These are phyloP conservation scores for Myiagra hebetior DNA, from an alignment of 2,113 vertebrate species.

Conservation along the genomic window DNA sequence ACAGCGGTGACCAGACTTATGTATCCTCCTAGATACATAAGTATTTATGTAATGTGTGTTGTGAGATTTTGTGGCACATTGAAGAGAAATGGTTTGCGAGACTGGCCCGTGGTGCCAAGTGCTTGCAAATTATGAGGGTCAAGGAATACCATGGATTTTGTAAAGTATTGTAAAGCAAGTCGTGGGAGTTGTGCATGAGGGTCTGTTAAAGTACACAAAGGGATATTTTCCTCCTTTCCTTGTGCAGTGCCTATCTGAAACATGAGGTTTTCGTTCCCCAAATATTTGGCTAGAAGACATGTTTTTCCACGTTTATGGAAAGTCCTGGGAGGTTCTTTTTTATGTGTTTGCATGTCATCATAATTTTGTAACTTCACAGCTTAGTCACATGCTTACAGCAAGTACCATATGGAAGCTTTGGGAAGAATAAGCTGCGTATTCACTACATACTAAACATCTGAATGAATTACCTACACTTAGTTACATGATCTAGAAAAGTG, in stretches of 20 bases:
- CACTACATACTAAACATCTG: not conserved
- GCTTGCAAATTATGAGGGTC: not conserved
- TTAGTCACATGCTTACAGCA: not conserved
- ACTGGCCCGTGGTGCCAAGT: too few relatives aligned
- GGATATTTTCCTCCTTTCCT: not conserved
- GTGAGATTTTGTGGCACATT: not conserved
- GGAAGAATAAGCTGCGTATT: not conserved
- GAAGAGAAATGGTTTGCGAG: not conserved
- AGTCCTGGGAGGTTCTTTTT: not conserved
- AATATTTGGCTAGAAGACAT: not conserved
- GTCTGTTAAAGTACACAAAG: not conserved
- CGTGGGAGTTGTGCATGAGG: not conserved
- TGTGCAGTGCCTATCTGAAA: not conserved
- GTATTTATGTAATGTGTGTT: not conserved
- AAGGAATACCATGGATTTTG: too few relatives aligned
- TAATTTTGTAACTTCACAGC: not conserved
- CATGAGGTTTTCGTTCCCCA: not conserved
- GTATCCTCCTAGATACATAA: too few relatives aligned
- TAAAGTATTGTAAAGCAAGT: not conserved
- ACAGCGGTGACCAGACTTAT: rapidly evolving
- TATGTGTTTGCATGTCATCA: too few relatives aligned
- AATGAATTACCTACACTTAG: not conserved
- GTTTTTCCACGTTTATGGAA: too few relatives aligned
- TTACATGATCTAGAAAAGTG: not conserved
- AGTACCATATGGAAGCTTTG: not conserved